Base-by-base conservation (phyloP, 1,140 invertebrate species). In the Bombus vancouverensis region DNA sequence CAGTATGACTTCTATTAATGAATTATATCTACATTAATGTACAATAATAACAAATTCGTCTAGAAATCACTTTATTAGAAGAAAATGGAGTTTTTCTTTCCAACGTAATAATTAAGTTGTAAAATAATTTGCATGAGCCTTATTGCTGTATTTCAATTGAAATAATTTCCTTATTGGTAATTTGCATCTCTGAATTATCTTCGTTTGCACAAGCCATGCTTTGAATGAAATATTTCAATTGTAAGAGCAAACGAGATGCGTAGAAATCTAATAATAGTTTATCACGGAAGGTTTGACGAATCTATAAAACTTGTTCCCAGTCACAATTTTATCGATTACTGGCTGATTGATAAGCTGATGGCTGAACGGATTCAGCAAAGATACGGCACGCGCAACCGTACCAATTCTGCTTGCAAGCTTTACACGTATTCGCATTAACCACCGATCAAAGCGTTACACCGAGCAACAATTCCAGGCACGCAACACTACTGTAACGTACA, bases 271-370 rank as follows among this genome's bases (percentile, higher is more conserved):
- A 62, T 39, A 44, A 77, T 18, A n/a, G 13, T 76, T 70, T 81
- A 88, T 81, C 88, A 73, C 73, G 86, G 66, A 59, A 85, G 6
- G 47, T 71, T 13, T 8, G 32, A 32, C 34, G 25, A 59, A 53
- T 22, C 22, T n/a, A 78, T 89, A 88, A 88, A 88, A 81, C 68
- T 85, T 47, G 32, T 84, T 89, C 59, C 62, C 34, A 28, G 73
- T 89, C 88, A 89, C 87, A 82, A 85, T 89, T 88, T 81, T 79
- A 88, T 89, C 82, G 74, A 57, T 85, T 37, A 39, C 18, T 65
- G 15, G 37, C 65, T 71, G 65, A 83, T 88, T 87, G 83, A 89
- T 89, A 83, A 66, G 22, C 5, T 5, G 68, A 81, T 71, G 72
- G 28, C 66, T 79, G 88, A 74, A 74, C 57, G 42, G 71, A 83